Evolutionary conservation across 1,140 invertebrate species (phyloP), one percentile per base, ranked within the genome.

Genomic region (Proales similis): DNA sequence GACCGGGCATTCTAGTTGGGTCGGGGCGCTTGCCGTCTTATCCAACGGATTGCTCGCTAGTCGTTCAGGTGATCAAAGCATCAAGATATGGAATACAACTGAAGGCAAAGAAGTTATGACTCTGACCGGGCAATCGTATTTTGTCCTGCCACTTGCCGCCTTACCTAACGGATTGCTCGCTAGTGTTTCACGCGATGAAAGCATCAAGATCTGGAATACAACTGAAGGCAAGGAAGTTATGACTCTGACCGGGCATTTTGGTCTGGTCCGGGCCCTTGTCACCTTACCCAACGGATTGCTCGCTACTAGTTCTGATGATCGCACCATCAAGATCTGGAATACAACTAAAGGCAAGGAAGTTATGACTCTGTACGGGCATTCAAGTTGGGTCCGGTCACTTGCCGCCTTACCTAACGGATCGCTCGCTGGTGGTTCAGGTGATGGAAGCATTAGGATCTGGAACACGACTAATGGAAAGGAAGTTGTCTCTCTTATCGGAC

Each of bases 251-350:
- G 48, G 30, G 4, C 48, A 53, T 36, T 33, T 38, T 19, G 5
- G 14, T 7, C 6, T 7, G 14, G 48, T 36, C 19, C 64, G 81
- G 12, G 67, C 72, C 45, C 79, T 81, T 67, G 72, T 76, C 48
- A 76, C 73, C 11, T 74, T 80, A 66, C 77, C 75, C 20, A 79
- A 74, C 39, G 68, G 80, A 0, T 67, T 73, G 0, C 66, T 82
- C 3, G 71, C 74, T 1, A 80, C 79, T 3, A 76, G 72, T 3
- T 81, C 79, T 2, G 66, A 72, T 51, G 80, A 81, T 69, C 72
- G 72, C n/a, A 77, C 75, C 3, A 66, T 81, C 4, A 81, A 81
- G 68, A 70, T 80, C n/a, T 82, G 80, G 80, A 79, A 81, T 66
- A 66, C 81, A 27, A 70, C 72, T 32, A 75, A 81, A 66, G 80